Evolutionary conservation across 2,888 invertebrate species (phyloP).

Genomic region (Cataglyphis livida): DNA sequence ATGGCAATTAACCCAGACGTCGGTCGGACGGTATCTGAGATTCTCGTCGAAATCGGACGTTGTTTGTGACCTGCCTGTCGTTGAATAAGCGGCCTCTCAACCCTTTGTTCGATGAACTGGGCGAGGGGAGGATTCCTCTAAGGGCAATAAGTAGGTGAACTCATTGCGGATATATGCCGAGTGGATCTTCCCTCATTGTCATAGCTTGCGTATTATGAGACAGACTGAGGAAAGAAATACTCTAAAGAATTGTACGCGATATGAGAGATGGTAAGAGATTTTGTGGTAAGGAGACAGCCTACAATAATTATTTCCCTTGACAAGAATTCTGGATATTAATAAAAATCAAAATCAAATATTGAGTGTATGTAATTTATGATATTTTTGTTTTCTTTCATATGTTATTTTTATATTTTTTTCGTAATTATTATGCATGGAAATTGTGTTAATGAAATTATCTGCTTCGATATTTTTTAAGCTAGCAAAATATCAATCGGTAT

Average conservation of each 20-base stretch:
- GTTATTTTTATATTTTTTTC: neutral
- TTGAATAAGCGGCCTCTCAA: slow-evolving; percentile 39
- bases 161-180: slow-evolving; percentile 23
- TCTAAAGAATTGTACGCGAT: neutral
- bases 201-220: neutral
- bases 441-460: neutral
- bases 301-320: neutral
- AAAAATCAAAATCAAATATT: neutral
- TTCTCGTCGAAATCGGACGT: slow-evolving; percentile 48
- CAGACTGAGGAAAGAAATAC: neutral
- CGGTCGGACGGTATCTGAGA: slow-evolving; percentile 59
- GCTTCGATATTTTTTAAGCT: neutral
- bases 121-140: slow-evolving; percentile 12
- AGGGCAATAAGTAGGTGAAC: slow-evolving; percentile 24
- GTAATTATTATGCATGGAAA: neutral
- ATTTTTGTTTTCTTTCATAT: neutral
- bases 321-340: neutral
- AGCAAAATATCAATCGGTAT: neutral
- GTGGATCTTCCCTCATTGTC: neutral
- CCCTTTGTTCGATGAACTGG: slow-evolving; percentile 11
- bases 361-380: too few species aligned
- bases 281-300: neutral
- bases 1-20: slow-evolving; percentile 79
- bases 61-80: slow-evolving; percentile 30
- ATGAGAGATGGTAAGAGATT: neutral